A percentile compares a stretch with the other conserved stretches of the same genome.
Conservation (phyloP, 2,797 vertebrate species). For the Sebastes iracundus region DNA sequence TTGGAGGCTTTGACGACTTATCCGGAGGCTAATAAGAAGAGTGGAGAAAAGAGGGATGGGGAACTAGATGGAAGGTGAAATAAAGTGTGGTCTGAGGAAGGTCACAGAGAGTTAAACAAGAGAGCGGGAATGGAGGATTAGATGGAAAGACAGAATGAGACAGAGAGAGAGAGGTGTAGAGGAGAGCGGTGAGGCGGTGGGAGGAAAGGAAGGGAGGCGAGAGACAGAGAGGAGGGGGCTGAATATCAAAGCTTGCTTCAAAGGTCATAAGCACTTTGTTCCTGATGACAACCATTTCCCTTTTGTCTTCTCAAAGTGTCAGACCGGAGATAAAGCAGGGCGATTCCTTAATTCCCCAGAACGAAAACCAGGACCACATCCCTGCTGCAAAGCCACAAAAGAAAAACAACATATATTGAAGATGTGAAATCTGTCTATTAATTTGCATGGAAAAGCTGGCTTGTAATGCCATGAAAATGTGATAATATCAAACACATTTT, state of each 20-base stretch:
- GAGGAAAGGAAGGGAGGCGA: constrained; percentile 30
- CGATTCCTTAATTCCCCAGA: constrained; percentile 37
- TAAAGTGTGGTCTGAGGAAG: constrained; percentile 45
- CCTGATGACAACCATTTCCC: constrained; percentile 73
- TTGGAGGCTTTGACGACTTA: constrained; percentile 34
- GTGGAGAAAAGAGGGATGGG: constrained; percentile 2
- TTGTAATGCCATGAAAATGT: constrained; percentile 19
- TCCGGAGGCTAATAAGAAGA: constrained; percentile 43
- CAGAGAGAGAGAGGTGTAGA: not conserved
- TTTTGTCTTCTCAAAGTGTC: constrained; percentile 69
- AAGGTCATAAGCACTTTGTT: constrained; percentile 81
- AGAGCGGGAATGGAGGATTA: constrained; percentile 42
- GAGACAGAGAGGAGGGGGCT: constrained; percentile 11
- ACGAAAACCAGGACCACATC: constrained; percentile 50
- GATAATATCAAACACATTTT: constrained; percentile 15
- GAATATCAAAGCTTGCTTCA: constrained; percentile 77
- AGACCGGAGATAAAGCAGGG: constrained; percentile 60
- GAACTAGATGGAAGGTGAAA: not conserved
- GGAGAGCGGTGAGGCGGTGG: not conserved
- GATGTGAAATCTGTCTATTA: not conserved
- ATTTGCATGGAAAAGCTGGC: not conserved
- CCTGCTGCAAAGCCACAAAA: not conserved
- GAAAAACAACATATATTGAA: not conserved
- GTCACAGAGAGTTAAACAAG: constrained; percentile 47
- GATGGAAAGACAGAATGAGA: constrained; percentile 31